Evolutionary conservation across 2,888 invertebrate species (phyloP).

Genomic region (Megalurothrips usitatus): DNA sequence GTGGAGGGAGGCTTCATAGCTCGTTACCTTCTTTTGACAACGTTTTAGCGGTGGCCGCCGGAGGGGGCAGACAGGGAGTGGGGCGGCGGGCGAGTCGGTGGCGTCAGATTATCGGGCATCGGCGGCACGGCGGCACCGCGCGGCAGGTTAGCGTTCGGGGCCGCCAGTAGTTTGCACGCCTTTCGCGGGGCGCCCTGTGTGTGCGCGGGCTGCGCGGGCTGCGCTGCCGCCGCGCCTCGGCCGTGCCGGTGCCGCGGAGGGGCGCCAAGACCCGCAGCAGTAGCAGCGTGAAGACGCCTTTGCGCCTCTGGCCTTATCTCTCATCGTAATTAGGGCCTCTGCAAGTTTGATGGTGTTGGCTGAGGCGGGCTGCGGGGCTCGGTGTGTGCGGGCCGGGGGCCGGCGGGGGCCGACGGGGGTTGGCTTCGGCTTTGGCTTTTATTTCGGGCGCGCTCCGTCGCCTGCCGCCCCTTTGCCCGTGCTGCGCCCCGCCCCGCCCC

Average conservation of each 20-base stretch:
- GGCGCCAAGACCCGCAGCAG: conserved; percentile 3
- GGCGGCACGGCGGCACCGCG: not conserved
- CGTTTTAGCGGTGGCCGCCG: conserved; percentile 5
- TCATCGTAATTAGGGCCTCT: conserved; percentile 30
- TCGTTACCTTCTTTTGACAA: not conserved
- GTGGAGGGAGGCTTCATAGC: not conserved
- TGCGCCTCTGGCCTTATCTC: conserved; percentile 15
- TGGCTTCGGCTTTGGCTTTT: not conserved
- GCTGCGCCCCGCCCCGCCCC: conserved; percentile 34
- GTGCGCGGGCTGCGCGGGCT: conserved; percentile 2
- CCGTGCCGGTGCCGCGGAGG: conserved; percentile 10
- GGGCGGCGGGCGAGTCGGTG: not conserved
- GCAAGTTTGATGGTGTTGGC: conserved; percentile 33
- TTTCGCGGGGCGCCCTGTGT: conserved; percentile 25
- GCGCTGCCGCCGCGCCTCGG: not conserved
- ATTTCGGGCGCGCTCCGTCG: conserved; percentile 31
- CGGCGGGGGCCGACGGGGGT: not conserved
- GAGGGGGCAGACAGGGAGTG: conserved; percentile 27
- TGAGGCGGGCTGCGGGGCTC: conserved; percentile 36
- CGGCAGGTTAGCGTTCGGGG: not conserved
- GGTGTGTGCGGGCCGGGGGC: not conserved
- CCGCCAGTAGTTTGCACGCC: not conserved
- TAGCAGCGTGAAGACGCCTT: conserved; percentile 33
- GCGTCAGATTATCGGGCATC: too few relatives aligned
- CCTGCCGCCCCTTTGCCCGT: conserved; percentile 15